Evolutionary conservation across 2,888 invertebrate species (phyloP).

Genomic region (Drosophila maculinotata): DNA sequence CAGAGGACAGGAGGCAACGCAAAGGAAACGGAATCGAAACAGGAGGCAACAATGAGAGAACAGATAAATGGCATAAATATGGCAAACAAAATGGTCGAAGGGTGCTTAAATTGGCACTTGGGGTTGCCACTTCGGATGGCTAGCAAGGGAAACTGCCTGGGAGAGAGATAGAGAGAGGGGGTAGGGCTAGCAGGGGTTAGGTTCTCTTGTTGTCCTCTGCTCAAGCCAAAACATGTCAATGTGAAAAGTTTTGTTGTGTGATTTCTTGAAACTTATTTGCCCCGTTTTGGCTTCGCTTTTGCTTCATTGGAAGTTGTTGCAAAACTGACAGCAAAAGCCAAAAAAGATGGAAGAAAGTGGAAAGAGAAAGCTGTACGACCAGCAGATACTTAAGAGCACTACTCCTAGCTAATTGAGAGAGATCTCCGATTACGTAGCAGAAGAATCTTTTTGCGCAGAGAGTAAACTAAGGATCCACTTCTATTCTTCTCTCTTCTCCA

Average conservation of each 20-base stretch:
- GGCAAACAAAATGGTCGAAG: constrained; percentile 69
- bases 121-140: constrained; percentile 38
- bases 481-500: too few species aligned
- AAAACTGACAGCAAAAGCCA: constrained; percentile 21
- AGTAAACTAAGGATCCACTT: too few species aligned
- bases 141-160: neutral
- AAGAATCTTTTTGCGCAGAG: too few species aligned
- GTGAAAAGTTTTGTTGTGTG: constrained; percentile 70
- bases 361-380: constrained; percentile 1
- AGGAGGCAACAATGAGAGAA: constrained; percentile 27
- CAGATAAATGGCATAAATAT: constrained; percentile 76
- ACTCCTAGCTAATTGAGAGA: neutral
- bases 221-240: constrained; percentile 75
- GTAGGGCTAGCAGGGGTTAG: neutral
- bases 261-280: constrained; percentile 70
- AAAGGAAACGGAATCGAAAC: neutral
- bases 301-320: constrained; percentile 49
- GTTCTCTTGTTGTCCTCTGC: constrained; percentile 11
- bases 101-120: constrained; percentile 64
- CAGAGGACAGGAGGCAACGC: neutral
- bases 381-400: too few species aligned
- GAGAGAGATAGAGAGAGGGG: neutral
- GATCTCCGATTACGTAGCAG: too few species aligned
- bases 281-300: constrained; percentile 32
- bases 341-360: neutral